Conservation (phyloP, 2,113 vertebrate genomes). For the Archocentrus centrarchus region DNA sequence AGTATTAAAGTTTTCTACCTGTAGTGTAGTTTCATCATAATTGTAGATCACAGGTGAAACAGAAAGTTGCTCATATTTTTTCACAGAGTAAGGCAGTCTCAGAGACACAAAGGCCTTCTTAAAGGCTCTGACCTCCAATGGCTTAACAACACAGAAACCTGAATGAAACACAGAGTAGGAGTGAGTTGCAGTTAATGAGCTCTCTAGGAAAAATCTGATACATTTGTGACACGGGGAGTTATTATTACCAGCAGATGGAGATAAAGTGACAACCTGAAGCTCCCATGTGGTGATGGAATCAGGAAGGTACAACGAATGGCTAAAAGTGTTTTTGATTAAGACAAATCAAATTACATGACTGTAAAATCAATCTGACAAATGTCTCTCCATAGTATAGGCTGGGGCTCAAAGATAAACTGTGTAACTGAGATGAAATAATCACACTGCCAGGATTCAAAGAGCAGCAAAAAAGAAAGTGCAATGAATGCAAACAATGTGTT, state of each 20-base stretch:
- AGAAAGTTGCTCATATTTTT: constrained; percentile 84
- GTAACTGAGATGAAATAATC: no score
- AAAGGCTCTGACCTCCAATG: constrained; percentile 76
- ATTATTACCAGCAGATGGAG: constrained; percentile 77
- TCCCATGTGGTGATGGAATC: constrained; percentile 93
- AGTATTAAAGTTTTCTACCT: constrained; percentile 11
- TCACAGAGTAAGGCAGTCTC: constrained; percentile 84
- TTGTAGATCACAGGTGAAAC: constrained; percentile 87
- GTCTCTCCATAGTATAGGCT: no score
- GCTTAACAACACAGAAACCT: constrained; percentile 87
- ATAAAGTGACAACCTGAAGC: constrained; percentile 85
- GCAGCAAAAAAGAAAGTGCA: no score
- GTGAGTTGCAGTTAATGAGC: not conserved
- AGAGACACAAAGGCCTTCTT: constrained; percentile 82
- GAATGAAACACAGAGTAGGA: not conserved
- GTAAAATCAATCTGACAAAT: no score
- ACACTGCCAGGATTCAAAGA: no score
- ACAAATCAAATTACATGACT: not conserved
- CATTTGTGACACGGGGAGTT: not conserved
- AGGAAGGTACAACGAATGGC: constrained; percentile 64
- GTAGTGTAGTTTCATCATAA: constrained; percentile 49
- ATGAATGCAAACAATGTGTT: not conserved
- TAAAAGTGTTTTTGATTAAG: constrained; percentile 13
- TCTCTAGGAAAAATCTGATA: not conserved
- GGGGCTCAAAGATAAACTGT: no score